Evolutionary conservation across 2,888 invertebrate genomes (phyloP).

Genomic region (Koerneria pararmatus): DNA sequence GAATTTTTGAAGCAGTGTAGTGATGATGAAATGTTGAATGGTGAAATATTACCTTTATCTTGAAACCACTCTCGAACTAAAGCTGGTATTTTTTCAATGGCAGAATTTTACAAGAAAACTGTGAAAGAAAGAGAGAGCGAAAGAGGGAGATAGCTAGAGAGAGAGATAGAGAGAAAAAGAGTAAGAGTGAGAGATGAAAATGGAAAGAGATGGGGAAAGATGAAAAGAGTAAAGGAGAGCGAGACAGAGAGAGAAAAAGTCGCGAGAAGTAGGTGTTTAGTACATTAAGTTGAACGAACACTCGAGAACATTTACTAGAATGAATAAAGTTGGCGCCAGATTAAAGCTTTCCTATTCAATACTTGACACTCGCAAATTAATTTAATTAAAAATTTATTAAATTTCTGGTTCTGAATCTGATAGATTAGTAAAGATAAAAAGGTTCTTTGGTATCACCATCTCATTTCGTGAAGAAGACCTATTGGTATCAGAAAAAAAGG

Average conservation of each 20-base stretch:
- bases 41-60: too few species aligned
- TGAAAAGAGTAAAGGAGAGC: background rate
- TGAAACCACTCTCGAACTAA: background rate
- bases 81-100: background rate
- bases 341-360: too few species aligned
- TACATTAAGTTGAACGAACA: background rate
- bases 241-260: slow-evolving; percentile 7
- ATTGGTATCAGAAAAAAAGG: background rate
- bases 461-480: background rate
- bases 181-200: background rate
- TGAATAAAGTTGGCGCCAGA: too few species aligned
- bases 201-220: background rate
- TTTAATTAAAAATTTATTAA: too few species aligned
- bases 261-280: background rate
- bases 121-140: background rate
- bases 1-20: too few species aligned
- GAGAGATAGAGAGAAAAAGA: background rate
- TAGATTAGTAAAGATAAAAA: too few species aligned
- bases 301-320: slow-evolving; percentile 1
- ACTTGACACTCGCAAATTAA: too few species aligned
- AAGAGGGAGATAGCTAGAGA: background rate
- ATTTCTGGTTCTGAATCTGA: too few species aligned
- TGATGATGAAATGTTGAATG: too few species aligned
- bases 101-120: slow-evolving; percentile 7
- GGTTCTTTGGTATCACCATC: background rate